phyloP scores from a whole-genome alignment of 2,797 vertebrate species.

The Rhadinocentrus ornatus region DNA sequence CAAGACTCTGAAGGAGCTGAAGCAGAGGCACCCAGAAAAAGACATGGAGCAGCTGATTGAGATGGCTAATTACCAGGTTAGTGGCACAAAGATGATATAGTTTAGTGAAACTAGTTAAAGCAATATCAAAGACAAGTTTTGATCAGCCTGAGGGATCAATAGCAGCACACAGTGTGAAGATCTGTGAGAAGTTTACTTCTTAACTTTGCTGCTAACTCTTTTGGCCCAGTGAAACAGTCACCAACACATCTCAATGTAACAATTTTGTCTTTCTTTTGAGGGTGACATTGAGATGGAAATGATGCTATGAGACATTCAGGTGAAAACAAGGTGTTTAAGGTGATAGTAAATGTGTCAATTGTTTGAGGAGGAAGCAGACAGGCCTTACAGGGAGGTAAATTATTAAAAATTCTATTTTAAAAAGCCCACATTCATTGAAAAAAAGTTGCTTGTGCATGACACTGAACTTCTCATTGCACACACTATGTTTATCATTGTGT shows the following conservation, averaged over 20 bases:
- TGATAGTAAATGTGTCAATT: not conserved
- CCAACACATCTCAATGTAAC: not conserved
- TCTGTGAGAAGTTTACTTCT: not conserved
- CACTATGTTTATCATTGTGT: too few species aligned
- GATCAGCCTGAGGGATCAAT: not conserved
- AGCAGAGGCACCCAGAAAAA: slow-evolving; percentile 87
- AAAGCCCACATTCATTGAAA: too few species aligned
- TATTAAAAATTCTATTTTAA: too few species aligned
- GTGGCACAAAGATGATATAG: not conserved
- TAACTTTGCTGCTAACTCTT: not conserved
- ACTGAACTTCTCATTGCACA: too few species aligned
- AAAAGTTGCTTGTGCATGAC: too few species aligned
- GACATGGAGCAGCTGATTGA: slow-evolving; percentile 90
- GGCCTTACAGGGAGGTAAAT: not conserved
- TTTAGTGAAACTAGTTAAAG: not conserved
- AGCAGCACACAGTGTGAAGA: not conserved
- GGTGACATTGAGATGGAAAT: slow-evolving; percentile 14
- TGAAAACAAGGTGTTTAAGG: slow-evolving; percentile 6
- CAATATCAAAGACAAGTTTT: too few species aligned
- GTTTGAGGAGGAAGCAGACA: not conserved
- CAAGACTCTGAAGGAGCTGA: slow-evolving; percentile 85
- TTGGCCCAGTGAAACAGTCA: not conserved
- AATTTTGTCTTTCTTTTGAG: not conserved
- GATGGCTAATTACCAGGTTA: slow-evolving; percentile 88
- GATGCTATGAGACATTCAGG: slow-evolving; percentile 11